phyloP scores from a whole-genome alignment of 2,888 invertebrate genomes.

The Pristionchus arcanus region DNA sequence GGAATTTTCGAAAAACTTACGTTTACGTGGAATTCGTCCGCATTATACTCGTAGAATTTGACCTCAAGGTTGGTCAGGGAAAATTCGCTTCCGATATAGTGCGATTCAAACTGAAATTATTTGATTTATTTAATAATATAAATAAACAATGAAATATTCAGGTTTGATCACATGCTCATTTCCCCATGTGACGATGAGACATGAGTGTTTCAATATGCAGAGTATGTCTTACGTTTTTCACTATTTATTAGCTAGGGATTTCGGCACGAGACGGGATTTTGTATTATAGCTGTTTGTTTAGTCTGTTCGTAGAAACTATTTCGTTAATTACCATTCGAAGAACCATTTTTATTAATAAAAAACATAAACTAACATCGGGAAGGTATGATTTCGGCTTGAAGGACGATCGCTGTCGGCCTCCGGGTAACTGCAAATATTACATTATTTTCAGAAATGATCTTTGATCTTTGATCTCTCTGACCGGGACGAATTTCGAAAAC shows the following conservation, averaged over 20 bases:
- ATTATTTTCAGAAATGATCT: neutral
- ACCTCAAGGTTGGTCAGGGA: slow-evolving; percentile 2
- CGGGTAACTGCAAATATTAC: neutral
- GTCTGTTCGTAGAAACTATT: no score
- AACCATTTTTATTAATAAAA: no score
- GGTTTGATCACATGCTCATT: neutral
- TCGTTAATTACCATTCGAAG: no score
- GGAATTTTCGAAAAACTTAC: neutral
- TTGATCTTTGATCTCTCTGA: no score
- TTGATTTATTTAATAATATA: neutral
- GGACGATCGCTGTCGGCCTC: neutral
- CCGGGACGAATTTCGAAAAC: neutral
- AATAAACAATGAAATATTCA: neutral
- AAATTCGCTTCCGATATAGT: neutral
- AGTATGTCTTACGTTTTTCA: neutral
- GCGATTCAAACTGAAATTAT: slow-evolving; percentile 1
- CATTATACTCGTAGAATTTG: neutral
- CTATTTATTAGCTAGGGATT: no score
- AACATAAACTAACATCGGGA: neutral
- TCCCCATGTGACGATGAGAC: neutral
- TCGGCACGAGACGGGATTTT: no score
- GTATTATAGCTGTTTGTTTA: no score
- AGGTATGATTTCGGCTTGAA: neutral
- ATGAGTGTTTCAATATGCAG: neutral
- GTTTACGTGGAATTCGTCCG: neutral